These are phyloP conservation scores for Esox masquinongy DNA, from an alignment of 2,797 vertebrate genomes.

Conservation along the genomic window DNA sequence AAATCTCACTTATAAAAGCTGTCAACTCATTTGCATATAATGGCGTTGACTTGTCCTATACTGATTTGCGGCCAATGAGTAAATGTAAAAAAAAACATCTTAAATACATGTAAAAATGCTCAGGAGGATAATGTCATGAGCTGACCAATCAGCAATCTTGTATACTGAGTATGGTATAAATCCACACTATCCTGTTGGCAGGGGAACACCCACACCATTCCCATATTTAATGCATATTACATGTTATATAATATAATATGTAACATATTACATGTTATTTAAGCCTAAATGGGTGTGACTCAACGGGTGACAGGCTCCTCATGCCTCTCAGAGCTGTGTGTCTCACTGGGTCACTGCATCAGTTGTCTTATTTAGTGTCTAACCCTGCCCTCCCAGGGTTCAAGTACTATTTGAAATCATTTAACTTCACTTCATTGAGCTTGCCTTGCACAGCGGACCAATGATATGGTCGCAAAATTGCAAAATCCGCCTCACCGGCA, in stretches of 20 bases:
- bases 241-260: constrained; percentile 25
- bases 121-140: too few relatives aligned
- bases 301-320: neutral
- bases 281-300: constrained; percentile 26
- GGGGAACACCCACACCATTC: too few relatives aligned
- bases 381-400: neutral
- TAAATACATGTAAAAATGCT: too few relatives aligned
- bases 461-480: neutral
- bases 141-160: too few relatives aligned
- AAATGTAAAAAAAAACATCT: too few relatives aligned
- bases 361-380: neutral
- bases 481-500: neutral
- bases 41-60: too few relatives aligned
- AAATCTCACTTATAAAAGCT: too few relatives aligned
- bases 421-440: neutral
- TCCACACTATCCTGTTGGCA: too few relatives aligned
- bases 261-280: neutral
- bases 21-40: too few relatives aligned
- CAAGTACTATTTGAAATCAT: too few relatives aligned
- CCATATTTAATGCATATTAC: constrained; percentile 31
- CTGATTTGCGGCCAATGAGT: too few relatives aligned
- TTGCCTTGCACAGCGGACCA: neutral
- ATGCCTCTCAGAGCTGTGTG: neutral
- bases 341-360: constrained; percentile 11
- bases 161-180: too few relatives aligned